Base-by-base conservation (phyloP, 2,888 invertebrate species). In the Keiferia lycopersicella region DNA sequence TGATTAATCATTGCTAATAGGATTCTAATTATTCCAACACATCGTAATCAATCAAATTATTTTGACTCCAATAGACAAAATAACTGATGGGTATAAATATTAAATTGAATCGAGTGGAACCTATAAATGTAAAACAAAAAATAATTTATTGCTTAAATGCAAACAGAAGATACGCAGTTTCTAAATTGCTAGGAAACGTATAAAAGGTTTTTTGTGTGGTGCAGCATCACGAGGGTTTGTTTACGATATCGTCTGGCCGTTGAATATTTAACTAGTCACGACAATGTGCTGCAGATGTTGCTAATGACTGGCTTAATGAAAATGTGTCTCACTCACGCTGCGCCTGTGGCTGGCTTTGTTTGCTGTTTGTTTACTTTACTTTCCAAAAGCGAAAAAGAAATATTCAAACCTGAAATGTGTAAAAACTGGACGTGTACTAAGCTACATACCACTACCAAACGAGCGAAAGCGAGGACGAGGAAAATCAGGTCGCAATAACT, bases 231-330 rank as follows among this genome's bases (percentile, higher is more conserved):
- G 41, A 59, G 22, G n/a, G 20, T 45, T 45, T 60, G 45, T 45
- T 60, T 60, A 45, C 11, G 26, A 60, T 60, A 38, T 34, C 56
- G 34, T 60, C 45, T 26, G 45, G 34, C 16, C 45, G 60, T 45
- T 48, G 60, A 60, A 45, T 60, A 39, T 60, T 60, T 60, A 48
- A 60, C 30, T 60, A 60, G 60, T 60, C 60, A 60, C 59, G 60
- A 60, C 41, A 60, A 45, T 60, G 41, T 45, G 45, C 16, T 60
- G 60, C 60, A 60, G 60, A 48, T 20, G 57, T 26, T 66, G 79
- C 74, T 75, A 78, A 78, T 77, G 68, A 77, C 67, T 64, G 68
- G 64, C 67, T 68, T 76, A 77, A 80, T 80, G 71, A 45, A 77
- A 78, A 73, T 76, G 76, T 79, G 77, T 71, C 71, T 71, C 68